phyloP scores from a whole-genome alignment of 2,888 invertebrate species.

The Clitarchus hookeri region DNA sequence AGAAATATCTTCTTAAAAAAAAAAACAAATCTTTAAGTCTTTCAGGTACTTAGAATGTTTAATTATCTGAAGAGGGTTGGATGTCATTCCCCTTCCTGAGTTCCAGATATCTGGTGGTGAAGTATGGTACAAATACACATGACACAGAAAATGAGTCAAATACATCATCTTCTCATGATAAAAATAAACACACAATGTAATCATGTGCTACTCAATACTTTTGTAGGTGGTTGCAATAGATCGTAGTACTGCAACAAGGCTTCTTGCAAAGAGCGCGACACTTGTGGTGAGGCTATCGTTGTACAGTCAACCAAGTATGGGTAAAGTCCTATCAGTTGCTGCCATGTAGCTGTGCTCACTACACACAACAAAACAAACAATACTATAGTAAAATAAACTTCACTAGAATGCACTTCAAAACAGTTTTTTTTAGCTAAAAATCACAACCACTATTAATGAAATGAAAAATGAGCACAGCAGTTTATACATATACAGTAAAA shows the following conservation, averaged over 20 bases:
- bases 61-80: no score
- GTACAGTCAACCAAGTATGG: conserved; percentile 87
- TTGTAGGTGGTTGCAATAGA: conserved; percentile 69
- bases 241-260: conserved; percentile 88
- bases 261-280: conserved; percentile 78
- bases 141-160: conserved; percentile 5
- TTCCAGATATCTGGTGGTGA: not conserved
- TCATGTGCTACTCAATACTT: conserved; percentile 29
- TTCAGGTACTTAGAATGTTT: not conserved
- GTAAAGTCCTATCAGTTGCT: conserved; percentile 89
- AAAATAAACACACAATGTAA: not conserved
- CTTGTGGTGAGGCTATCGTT: conserved; percentile 78
- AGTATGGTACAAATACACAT: not conserved
- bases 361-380: conserved; percentile 48
- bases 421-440: not conserved
- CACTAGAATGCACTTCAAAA: not conserved
- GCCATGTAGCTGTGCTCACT: conserved; percentile 92
- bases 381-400: not conserved
- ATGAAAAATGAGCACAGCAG: no score
- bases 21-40: not conserved
- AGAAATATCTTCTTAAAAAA: no score
- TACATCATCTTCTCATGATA: not conserved
- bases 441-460: no score
- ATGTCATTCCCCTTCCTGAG: not conserved
- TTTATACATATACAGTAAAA: no score